Evolutionary conservation across 2,797 vertebrate genomes (phyloP).

Genomic region (Anguilla obscura): DNA sequence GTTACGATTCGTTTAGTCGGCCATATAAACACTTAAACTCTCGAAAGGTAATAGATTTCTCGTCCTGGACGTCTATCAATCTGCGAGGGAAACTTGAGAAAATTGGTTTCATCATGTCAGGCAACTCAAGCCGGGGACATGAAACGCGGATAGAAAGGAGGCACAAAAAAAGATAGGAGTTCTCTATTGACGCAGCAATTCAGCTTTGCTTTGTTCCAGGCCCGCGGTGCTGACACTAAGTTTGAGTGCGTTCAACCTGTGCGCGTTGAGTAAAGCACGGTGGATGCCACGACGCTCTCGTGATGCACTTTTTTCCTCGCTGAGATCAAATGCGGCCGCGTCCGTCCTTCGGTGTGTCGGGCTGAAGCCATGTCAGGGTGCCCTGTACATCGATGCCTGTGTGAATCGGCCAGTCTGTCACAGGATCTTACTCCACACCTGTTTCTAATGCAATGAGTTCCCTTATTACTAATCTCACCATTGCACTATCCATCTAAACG

Average conservation of each 20-base stretch:
- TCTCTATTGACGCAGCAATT: constrained; percentile 8
- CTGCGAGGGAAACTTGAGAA: constrained; percentile 38
- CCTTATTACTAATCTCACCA: not conserved
- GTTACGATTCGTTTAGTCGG: constrained; percentile 41
- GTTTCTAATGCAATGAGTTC: not conserved
- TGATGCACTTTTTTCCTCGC: not conserved
- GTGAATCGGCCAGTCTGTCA: not conserved
- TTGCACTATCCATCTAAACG: not conserved
- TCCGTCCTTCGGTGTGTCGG: not conserved
- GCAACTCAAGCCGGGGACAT: constrained; percentile 17
- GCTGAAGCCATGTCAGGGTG: not conserved
- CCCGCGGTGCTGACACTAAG: not conserved
- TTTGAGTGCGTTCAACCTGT: not conserved
- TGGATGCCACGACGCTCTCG: not conserved
- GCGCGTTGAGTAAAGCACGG: not conserved
- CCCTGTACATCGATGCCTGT: not conserved
- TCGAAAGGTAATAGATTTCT: constrained; percentile 36
- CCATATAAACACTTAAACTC: constrained; percentile 38
- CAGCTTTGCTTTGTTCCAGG: not conserved
- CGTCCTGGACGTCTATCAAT: constrained; percentile 35
- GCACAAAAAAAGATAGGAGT: constrained; percentile 22
- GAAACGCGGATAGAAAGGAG: constrained; percentile 26
- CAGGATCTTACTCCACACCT: not conserved
- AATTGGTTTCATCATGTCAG: constrained; percentile 39
- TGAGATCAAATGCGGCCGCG: not conserved